phyloP scores from a whole-genome alignment of 2,888 invertebrate species.

The Nomada ferruginata region DNA sequence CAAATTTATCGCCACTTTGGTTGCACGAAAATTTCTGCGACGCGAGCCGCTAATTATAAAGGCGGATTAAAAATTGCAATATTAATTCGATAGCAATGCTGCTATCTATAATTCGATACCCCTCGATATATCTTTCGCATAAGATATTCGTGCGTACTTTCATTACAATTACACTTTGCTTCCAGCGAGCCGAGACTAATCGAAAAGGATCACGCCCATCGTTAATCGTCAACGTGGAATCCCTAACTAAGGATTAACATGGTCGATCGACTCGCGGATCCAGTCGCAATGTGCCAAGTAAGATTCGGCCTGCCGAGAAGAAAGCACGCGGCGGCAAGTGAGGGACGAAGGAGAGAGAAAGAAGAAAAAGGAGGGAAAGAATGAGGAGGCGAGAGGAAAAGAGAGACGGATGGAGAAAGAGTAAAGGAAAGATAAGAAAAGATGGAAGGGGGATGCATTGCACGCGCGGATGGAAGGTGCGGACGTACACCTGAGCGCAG shows the following conservation, averaged over 20 bases:
- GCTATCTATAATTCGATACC: no score
- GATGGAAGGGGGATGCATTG: constrained; percentile 55
- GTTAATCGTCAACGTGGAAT: neutral
- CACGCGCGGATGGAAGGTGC: constrained; percentile 71
- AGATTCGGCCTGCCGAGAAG: neutral
- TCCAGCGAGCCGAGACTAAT: no score
- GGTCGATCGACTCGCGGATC: constrained; percentile 27
- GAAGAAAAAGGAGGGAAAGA: neutral
- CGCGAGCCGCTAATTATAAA: no score
- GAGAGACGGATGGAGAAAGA: constrained; percentile 7
- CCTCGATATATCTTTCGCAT: no score
- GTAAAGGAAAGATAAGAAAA: neutral
- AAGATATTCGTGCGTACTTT: no score
- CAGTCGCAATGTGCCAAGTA: neutral
- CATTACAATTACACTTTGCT: no score
- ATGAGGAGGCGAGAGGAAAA: neutral
- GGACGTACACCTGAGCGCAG: constrained; percentile 73
- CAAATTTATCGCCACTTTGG: neutral
- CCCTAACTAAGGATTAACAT: constrained; percentile 23
- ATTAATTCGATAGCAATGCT: no score
- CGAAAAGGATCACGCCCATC: no score
- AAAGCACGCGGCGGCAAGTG: constrained; percentile 19
- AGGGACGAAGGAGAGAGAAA: neutral
- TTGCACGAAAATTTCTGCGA: neutral
- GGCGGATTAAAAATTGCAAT: no score